Evolutionary conservation across 2,888 invertebrate species (phyloP).

Genomic region (Hemithea aestivaria): DNA sequence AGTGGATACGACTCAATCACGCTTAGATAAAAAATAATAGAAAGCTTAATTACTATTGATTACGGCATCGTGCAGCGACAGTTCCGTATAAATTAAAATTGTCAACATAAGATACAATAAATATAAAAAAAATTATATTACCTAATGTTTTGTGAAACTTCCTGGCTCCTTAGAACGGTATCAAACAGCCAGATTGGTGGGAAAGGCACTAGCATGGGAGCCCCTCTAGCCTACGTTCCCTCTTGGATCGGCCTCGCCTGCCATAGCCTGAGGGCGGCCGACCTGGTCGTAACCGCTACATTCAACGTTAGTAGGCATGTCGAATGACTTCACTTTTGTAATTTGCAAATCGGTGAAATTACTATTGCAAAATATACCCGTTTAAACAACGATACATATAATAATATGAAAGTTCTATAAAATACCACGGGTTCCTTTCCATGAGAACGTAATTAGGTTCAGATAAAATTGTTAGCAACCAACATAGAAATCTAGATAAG

Average conservation of each 20-base stretch:
- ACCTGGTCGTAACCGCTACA: slow-evolving; percentile 54
- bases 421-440: too few species aligned
- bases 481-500: too few species aligned
- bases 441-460: too few species aligned
- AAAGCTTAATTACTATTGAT: too few species aligned
- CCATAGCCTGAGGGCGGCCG: slow-evolving; percentile 55
- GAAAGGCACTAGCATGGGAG: slow-evolving; percentile 58
- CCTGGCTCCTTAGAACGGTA: slow-evolving; percentile 36
- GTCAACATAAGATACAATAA: too few species aligned
- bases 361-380: not conserved
- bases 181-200: slow-evolving; percentile 47
- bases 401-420: too few species aligned
- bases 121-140: too few species aligned
- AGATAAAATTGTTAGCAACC: too few species aligned
- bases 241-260: slow-evolving; percentile 52
- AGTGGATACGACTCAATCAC: not conserved
- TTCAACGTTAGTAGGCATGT: slow-evolving; percentile 28
- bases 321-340: slow-evolving; percentile 9
- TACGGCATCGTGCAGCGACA: too few species aligned
- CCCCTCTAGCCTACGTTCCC: slow-evolving; percentile 61
- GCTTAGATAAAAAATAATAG: too few species aligned
- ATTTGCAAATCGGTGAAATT: not conserved
- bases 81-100: too few species aligned
- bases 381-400: too few species aligned
- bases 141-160: slow-evolving; percentile 8